Evolutionary conservation across 2,888 invertebrate genomes (phyloP), one percentile per base, ranked within the genome.

Genomic region (Mellilla xanthometata): DNA sequence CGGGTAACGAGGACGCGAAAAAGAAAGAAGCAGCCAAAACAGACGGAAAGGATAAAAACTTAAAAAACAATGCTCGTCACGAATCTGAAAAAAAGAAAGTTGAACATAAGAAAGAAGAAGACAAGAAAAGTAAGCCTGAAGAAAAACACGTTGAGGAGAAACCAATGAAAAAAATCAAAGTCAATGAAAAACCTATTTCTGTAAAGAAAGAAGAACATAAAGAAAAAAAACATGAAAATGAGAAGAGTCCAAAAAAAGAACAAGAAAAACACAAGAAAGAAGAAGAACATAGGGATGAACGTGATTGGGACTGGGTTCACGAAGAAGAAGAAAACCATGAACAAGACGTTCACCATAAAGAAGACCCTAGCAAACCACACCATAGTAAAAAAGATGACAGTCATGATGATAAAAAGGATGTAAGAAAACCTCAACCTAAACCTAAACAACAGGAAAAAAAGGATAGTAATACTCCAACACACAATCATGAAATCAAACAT

Each of bases 11-110:
- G 13, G 15, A 28, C 22, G 12, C 8, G 15, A 35, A 13, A n/a
- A 35, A 36, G 11, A 12, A 30, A 22, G 38, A 43, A 34, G 40
- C 22, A 12, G 24, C 4, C n/a, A 24, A 24, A 2, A 24, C 4
- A 24, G 24, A 24, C 4, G n/a, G 8, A 2, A 30, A 26, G 9
- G 36, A 13, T 10, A 39, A 34, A 12, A 33, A 22, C 30, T 27
- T 4, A 9, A 23, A 30, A 15, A 6, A 24, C 24, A 11, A n/a
- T 11, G 10, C 23, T 36, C 31, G 32, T 32, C 27, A 22, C 15
- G 19, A 24, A 23, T 23, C 8, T n/a, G 11, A 8, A 34, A 15
- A 41, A 7, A 10, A 23, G 15, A 19, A 19, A 19, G 2, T 19
- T 19, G 15, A 19, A 19, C 11, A 5, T 22, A 30, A 44, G 6